Evolutionary conservation across 2,797 vertebrate species (phyloP).

Genomic region (Champsocephalus esox): DNA sequence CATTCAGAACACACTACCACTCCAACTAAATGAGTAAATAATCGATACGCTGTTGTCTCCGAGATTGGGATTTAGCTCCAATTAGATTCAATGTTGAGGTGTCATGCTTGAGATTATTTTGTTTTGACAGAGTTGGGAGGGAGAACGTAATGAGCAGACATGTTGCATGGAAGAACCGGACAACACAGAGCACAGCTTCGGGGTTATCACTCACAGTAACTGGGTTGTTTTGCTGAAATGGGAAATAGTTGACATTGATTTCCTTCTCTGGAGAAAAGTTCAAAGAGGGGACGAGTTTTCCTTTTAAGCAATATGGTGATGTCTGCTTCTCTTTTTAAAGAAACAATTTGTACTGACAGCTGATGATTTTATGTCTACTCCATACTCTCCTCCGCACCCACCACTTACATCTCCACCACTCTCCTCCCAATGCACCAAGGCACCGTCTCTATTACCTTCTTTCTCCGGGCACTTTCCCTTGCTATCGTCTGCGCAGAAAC

Average conservation of each 20-base stretch:
- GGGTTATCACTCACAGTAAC: conserved; percentile 25
- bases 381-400: conserved; percentile 11
- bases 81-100: conserved; percentile 74
- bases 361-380: conserved; percentile 47
- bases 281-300: conserved; percentile 39
- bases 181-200: conserved; percentile 8
- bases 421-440: conserved; percentile 15
- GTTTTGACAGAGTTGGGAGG: conserved; percentile 58
- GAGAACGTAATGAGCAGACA: conserved; percentile 53
- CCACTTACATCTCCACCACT: conserved; percentile 41
- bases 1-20: conserved; percentile 57
- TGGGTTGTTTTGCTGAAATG: conserved; percentile 22
- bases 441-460: conserved; percentile 50
- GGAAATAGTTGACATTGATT: conserved; percentile 36
- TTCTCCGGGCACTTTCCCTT: conserved; percentile 35
- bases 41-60: conserved; percentile 66
- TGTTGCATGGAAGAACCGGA: conserved; percentile 50
- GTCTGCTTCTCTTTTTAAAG: conserved; percentile 31
- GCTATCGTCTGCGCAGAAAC: conserved; percentile 33
- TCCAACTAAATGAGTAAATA: conserved; percentile 53
- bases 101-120: conserved; percentile 71
- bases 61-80: conserved; percentile 64
- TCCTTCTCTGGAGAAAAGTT: conserved; percentile 33
- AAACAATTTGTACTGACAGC: conserved; percentile 47
- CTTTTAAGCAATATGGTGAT: conserved; percentile 20